phyloP scores from a whole-genome alignment of 2,797 vertebrate species.

The Chaetophractus vellerosus region DNA sequence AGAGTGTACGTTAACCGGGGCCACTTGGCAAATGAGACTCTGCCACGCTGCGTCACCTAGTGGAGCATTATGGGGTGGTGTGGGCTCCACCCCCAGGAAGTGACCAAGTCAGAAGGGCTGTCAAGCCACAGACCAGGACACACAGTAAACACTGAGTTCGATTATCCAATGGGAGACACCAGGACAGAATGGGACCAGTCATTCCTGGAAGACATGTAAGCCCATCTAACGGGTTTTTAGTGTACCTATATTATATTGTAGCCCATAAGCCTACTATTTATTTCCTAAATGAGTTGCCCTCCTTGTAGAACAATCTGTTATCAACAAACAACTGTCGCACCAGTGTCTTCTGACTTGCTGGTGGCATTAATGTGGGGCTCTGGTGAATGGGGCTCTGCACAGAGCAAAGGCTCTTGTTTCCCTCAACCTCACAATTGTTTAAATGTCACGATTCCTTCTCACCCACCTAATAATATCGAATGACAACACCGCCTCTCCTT shows the following conservation, averaged over 20 bases:
- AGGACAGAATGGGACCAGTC: neutral
- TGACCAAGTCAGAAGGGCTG: slow-evolving; percentile 83
- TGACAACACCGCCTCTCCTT: neutral
- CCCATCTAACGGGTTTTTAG: neutral
- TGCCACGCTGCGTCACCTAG: slow-evolving; percentile 78
- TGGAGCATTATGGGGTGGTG: slow-evolving; percentile 71
- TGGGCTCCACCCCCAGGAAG: slow-evolving; percentile 84
- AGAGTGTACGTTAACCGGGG: slow-evolving; percentile 57
- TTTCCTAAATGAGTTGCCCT: neutral
- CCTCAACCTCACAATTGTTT: neutral
- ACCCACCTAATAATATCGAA: neutral
- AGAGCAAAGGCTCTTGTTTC: neutral
- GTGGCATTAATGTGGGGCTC: neutral
- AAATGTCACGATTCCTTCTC: neutral
- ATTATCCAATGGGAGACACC: slow-evolving; percentile 60
- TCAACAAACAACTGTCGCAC: neutral
- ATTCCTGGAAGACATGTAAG: slow-evolving; percentile 38
- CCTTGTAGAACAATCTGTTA: fast-evolving
- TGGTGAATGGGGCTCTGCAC: neutral
- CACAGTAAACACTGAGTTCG: slow-evolving; percentile 55
- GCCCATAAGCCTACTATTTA: neutral
- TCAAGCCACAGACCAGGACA: slow-evolving; percentile 77
- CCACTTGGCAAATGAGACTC: slow-evolving; percentile 62
- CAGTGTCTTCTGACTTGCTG: slow-evolving; percentile 29
- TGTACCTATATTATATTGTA: neutral